These are phyloP conservation scores for Buceros bicornis DNA, from an alignment of 2,797 vertebrate genomes.

Conservation along the genomic window DNA sequence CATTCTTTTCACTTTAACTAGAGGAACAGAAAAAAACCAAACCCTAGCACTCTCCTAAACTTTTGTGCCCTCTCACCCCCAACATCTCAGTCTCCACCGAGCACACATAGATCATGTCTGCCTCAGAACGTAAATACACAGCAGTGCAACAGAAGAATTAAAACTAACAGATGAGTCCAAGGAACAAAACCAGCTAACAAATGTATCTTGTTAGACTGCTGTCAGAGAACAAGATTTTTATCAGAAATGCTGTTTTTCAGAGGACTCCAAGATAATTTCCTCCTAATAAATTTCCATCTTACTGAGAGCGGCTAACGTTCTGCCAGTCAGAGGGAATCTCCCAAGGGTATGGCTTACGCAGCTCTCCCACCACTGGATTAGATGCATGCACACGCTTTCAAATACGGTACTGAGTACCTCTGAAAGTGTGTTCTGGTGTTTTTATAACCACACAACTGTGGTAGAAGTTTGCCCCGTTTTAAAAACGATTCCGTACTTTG, in stretches of 20 bases:
- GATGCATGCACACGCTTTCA: not conserved
- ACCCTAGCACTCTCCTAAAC: not conserved
- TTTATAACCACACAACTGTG: not conserved
- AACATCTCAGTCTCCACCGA: not conserved
- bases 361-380: constrained; percentile 23
- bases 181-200: constrained; percentile 69
- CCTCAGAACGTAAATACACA: constrained; percentile 33
- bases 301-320: constrained; percentile 50
- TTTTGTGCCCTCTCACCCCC: not conserved
- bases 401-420: not conserved
- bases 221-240: constrained; percentile 78
- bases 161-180: constrained; percentile 26
- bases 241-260: constrained; percentile 78
- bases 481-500: not conserved
- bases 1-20: not conserved
- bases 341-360: not conserved
- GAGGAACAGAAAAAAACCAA: not conserved
- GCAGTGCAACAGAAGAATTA: constrained; percentile 27
- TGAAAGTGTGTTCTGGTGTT: not conserved
- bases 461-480: not conserved
- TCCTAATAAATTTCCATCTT: constrained; percentile 79
- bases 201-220: constrained; percentile 74
- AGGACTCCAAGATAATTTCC: constrained; percentile 76
- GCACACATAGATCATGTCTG: constrained; percentile 46
- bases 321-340: constrained; percentile 63